Percentiles rank a stretch among this genome's conserved stretches.
Conservation (phyloP, 1,140 invertebrate species). For the Drosophila kanapiae region DNA sequence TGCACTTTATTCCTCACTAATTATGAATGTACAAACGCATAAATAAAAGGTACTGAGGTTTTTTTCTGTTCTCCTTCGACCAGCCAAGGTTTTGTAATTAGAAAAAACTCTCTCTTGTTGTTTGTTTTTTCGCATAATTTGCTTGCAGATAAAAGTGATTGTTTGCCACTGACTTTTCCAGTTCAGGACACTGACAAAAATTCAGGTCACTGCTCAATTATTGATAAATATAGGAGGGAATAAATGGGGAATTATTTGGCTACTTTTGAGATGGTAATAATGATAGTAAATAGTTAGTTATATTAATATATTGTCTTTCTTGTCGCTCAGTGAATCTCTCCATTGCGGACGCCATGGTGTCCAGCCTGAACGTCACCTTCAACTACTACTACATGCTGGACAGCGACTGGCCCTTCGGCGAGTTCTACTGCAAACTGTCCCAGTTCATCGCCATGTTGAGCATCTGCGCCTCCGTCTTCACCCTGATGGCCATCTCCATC, state of each 20-base stretch:
- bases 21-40: slow-evolving; percentile 71
- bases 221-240: background rate
- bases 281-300: too few species aligned
- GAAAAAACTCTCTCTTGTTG: slow-evolving; percentile 24
- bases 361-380: slow-evolving; percentile 96
- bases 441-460: slow-evolving; percentile 97
- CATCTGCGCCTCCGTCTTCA: slow-evolving; percentile 97
- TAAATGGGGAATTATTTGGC: background rate
- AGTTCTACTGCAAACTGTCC: slow-evolving; percentile 96
- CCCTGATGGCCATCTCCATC: slow-evolving; percentile 97
- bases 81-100: slow-evolving; percentile 35
- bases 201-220: background rate
- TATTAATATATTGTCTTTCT: background rate
- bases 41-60: slow-evolving; percentile 49
- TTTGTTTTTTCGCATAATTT: slow-evolving; percentile 51
- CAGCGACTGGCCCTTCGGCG: slow-evolving; percentile 97
- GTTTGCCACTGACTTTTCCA: slow-evolving; percentile 19
- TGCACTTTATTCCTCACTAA: slow-evolving; percentile 56
- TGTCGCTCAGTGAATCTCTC: slow-evolving; percentile 92
- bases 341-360: slow-evolving; percentile 97
- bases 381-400: slow-evolving; percentile 97
- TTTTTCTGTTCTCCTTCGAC: background rate
- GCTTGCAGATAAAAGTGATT: slow-evolving; percentile 45
- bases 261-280: background rate
- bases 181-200: background rate